A percentile compares a stretch with the other conserved stretches of the same genome.
These are phyloP conservation scores for Danio jaintianensis DNA, from an alignment of 2,797 vertebrate genomes.

Conservation along the genomic window DNA sequence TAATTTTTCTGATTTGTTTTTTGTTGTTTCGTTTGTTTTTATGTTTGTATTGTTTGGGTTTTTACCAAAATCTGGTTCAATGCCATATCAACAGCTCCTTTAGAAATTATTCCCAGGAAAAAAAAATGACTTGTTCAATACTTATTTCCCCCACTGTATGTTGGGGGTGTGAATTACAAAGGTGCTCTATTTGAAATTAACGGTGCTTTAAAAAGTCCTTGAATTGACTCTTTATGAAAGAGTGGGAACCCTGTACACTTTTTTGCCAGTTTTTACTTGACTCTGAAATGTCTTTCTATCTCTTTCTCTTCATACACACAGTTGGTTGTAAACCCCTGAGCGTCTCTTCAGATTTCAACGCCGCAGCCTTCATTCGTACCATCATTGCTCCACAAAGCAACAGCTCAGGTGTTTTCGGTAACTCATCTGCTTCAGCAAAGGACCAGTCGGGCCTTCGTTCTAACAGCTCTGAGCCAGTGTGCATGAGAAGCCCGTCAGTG, in stretches of 20 bases:
- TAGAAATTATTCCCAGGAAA: too few relatives aligned
- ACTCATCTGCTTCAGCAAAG: conserved; percentile 59
- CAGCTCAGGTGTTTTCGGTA: conserved; percentile 68
- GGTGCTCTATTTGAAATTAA: too few relatives aligned
- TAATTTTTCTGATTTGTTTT: too few relatives aligned
- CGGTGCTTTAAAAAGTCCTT: too few relatives aligned
- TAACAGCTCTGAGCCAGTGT: conserved; percentile 62
- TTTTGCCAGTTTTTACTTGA: neutral
- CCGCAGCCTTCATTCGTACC: conserved; percentile 43
- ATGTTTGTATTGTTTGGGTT: too few relatives aligned
- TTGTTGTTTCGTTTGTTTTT: too few relatives aligned
- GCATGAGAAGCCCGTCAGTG: conserved; percentile 82
- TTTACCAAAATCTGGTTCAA: too few relatives aligned
- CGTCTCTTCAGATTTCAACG: conserved; percentile 69
- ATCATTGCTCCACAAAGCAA: conserved; percentile 63
- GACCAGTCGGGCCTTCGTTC: conserved; percentile 36
- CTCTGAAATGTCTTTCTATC: neutral
- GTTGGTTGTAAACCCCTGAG: conserved; percentile 84
- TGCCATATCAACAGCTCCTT: too few relatives aligned
- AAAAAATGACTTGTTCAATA: too few relatives aligned
- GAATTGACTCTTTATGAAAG: too few relatives aligned
- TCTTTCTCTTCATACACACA: conserved; percentile 59
- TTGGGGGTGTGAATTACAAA: too few relatives aligned
- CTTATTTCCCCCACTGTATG: too few relatives aligned
- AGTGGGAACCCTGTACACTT: neutral